These are phyloP conservation scores for Tinamus major DNA, from an alignment of 2,797 vertebrate genomes.

Conservation along the genomic window DNA sequence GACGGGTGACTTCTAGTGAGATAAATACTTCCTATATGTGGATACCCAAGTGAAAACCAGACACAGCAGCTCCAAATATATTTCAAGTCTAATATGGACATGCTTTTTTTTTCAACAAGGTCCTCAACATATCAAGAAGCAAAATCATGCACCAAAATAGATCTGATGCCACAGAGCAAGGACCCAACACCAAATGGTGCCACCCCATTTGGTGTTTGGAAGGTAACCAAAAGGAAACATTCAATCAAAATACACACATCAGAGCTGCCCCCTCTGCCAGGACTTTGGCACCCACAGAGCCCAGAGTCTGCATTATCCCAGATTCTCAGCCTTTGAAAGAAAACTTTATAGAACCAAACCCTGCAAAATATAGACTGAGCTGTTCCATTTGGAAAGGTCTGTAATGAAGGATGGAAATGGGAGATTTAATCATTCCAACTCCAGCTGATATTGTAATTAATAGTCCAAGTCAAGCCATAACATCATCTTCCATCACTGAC, in stretches of 20 bases:
- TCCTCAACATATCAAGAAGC: neutral
- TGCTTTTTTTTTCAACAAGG: neutral
- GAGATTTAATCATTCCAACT: neutral
- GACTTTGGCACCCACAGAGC: neutral
- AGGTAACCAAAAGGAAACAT: neutral
- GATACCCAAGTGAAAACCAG: neutral
- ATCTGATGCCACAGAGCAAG: neutral
- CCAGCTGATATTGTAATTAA: neutral
- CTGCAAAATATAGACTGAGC: neutral
- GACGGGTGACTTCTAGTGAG: fast-evolving
- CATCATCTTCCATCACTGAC: neutral
- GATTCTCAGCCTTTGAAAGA: neutral
- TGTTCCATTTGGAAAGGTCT: neutral
- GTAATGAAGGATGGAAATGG: neutral
- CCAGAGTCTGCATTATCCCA: neutral
- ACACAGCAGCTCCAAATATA: neutral
- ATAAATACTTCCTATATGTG: neutral
- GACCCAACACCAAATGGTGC: neutral
- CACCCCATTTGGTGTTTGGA: neutral
- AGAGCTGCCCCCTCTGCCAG: fast-evolving
- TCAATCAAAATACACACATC: neutral
- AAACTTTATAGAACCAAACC: neutral
- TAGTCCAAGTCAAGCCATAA: neutral
- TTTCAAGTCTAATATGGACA: fast-evolving
- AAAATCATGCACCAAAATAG: neutral